A percentile compares a stretch with the other conserved stretches of the same genome.
Evolutionary conservation across 2,113 vertebrate species (phyloP).

Genomic region (Pluvialis apricaria): DNA sequence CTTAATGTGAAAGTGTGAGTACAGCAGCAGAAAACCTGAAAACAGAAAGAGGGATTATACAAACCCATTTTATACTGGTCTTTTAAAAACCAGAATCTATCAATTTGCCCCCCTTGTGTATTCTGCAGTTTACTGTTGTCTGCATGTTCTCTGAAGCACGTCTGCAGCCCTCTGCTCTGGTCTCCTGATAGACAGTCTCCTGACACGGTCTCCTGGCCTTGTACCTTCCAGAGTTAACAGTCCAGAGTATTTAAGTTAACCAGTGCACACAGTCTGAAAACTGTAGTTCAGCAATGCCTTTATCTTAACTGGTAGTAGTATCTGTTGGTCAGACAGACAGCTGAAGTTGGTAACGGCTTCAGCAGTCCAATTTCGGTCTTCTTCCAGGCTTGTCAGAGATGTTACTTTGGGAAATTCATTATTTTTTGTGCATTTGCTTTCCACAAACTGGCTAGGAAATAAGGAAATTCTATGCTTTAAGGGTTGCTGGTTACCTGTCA

Average conservation of each 20-base stretch:
- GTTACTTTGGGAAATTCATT: background rate
- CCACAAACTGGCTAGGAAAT: background rate
- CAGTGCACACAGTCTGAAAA: background rate
- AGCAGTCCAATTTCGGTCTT: background rate
- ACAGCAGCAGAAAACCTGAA: background rate
- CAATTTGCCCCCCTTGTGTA: rapidly evolving
- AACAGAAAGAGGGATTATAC: background rate
- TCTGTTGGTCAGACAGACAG: background rate
- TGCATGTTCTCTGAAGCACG: rapidly evolving
- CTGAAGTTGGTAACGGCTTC: background rate
- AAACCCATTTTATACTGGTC: background rate
- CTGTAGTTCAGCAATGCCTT: background rate
- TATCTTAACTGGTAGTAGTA: no score
- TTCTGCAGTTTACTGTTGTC: background rate
- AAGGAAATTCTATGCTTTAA: background rate
- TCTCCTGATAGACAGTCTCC: background rate
- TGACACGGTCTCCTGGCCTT: background rate
- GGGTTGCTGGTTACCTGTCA: background rate
- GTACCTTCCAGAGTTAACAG: background rate
- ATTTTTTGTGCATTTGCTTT: background rate
- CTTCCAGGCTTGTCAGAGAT: background rate
- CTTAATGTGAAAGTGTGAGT: background rate
- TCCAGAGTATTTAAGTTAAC: background rate
- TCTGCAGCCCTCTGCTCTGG: background rate
- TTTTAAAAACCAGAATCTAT: rapidly evolving